Base-by-base conservation (phyloP, 2,113 vertebrate genomes). In the Nesospiza acunhae region DNA sequence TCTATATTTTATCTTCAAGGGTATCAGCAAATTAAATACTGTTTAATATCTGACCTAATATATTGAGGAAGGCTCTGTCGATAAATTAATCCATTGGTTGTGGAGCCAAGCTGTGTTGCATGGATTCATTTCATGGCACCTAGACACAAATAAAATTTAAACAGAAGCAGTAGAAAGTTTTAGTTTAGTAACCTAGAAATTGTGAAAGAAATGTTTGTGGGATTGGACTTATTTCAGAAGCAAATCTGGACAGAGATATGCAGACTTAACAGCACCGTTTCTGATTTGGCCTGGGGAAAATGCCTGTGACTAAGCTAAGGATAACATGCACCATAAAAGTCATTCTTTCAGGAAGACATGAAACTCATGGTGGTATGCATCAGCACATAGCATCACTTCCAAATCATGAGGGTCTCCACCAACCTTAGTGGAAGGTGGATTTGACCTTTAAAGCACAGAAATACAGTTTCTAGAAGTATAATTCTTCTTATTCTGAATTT, bases 381-480 rank as follows among this genome's bases (percentile, higher is more conserved):
- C 95, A 96, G 89, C 93, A 94, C 15, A 20, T 5, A 91, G 70
- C 68, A 62, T 70, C 47, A 31, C 82, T 93, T 96, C 93, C 90
- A 95, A 59, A 94, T 91, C 55, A 70, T 80, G 83, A 58, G 75
- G 76, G 70, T 96, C 89, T 80, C 89, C 85, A 87, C 26, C 24
- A 97, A 91, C 73, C 79, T 96, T 87, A 84, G 83, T 94, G 79
- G 86, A 95, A 96, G 85, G 84, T 94, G 89, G 62, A 52, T 94
- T 96, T 97, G 93, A 97, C 95, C 96, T 98, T 97, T 97, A 94
- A 98, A 97, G 96, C 93, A 73, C 77, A 97, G 95, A 97, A 97
- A 97, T 97, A 97, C 81, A 95, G 95, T 97, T 97, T 92, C 87
- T 59, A 69, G 83, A 70, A 84, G 83, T 97, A 93, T 97, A 97